Evolutionary conservation across 2,888 invertebrate genomes (phyloP), one percentile per base, ranked within the genome.

Genomic region (Morpho helenor): DNA sequence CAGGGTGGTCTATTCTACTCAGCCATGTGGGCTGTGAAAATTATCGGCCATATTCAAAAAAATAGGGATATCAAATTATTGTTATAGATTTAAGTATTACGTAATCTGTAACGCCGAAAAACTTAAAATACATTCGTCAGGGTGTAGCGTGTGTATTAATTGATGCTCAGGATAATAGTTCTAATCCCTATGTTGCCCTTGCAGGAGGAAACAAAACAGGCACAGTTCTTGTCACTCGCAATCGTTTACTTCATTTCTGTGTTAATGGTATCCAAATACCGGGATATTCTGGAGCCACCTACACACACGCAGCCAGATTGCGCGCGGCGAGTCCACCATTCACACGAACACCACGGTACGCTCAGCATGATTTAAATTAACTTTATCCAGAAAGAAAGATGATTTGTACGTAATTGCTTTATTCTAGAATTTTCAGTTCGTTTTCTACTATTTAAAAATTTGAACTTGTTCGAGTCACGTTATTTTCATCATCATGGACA

Each of bases 181-280:
- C 5, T 5, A 31, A 31, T 31, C 1, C 4, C 3, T 31, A 3
- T 31, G 1, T 31, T 31, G 3, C 31, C n/a, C 16, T 53, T 53
- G 10, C 92, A 99, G 99, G 99, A 99, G 93, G 99, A 99, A 92
- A 99, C 98, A 53, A 99, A 99, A 81, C 99, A 99, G 90, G 99
- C 99, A 3, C 99, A 99, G 92, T 99, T 99, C 92, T 93, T 99
- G 70, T 98, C 99, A 10, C 92, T 99, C 76, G 98, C 99, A 67
- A 99, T 99, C 80, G 99, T 99, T 61, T 99, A 99, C 92, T 99
- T 99, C 92, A 97, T 99, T 76, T 99, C 99, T 41, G 99, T 99
- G 70, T 92, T 99, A 79, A 99, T 99, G 99, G 99, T 99, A 67
- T 99, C 99, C 49, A 98, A 99, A 83, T 99, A 99, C 90, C 94